A percentile compares a stretch with the other conserved stretches of the same genome.
These are phyloP conservation scores for Artemia sinica DNA, from an alignment of 2,888 invertebrate species.

Conservation along the genomic window DNA sequence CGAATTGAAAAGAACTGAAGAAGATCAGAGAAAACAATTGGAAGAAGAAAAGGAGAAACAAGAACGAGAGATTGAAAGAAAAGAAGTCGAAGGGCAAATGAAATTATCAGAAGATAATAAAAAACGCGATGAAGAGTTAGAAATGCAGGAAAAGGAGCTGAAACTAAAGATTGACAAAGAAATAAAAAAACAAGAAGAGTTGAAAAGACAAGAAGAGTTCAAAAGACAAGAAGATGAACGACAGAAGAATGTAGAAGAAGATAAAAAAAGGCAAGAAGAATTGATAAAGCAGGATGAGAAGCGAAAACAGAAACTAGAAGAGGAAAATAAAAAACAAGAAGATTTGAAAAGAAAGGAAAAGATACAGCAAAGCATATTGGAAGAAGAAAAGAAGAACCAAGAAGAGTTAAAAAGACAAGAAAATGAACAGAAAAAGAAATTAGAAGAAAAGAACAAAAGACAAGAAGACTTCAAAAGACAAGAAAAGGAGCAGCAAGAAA, in stretches of 20 bases:
- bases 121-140: constrained; percentile 20
- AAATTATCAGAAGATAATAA: constrained; percentile 22
- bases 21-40: constrained; percentile 15
- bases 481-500: constrained; percentile 18
- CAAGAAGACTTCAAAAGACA: constrained; percentile 20
- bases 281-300: constrained; percentile 20
- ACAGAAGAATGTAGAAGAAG: constrained; percentile 20
- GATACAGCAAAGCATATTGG: constrained; percentile 22
- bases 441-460: constrained; percentile 22
- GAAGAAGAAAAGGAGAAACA: constrained; percentile 21
- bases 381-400: constrained; percentile 18
- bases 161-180: constrained; percentile 20
- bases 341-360: constrained; percentile 22
- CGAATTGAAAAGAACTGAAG: constrained; percentile 15
- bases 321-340: constrained; percentile 21
- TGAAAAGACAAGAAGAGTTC: constrained; percentile 22
- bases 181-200: constrained; percentile 19
- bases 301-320: constrained; percentile 23
- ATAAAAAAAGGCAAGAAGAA: constrained; percentile 21
- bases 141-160: constrained; percentile 23
- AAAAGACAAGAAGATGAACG: constrained; percentile 23
- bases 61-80: constrained; percentile 21
- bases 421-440: constrained; percentile 23
- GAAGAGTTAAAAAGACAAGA: constrained; percentile 22
- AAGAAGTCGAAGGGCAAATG: constrained; percentile 21